Percentiles rank a stretch among this genome's conserved stretches.
Evolutionary conservation across 1,140 invertebrate genomes (phyloP).

Genomic region (Drosophila pseudoobscura): DNA sequence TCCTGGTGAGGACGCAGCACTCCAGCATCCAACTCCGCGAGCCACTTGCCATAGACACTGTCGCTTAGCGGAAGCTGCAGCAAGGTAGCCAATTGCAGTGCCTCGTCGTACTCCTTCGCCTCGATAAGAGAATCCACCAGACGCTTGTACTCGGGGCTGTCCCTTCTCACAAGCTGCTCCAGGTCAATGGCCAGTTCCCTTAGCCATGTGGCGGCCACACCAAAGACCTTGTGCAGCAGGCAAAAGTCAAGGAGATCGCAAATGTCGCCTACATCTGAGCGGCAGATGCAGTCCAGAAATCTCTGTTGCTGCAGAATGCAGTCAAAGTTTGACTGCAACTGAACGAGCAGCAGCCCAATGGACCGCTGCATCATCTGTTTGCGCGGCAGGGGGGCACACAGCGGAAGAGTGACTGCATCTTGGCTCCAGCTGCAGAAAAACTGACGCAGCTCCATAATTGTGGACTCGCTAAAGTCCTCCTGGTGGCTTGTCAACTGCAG

Average conservation of each 20-base stretch:
- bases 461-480: slow-evolving; percentile 63
- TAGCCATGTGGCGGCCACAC: slow-evolving; percentile 59
- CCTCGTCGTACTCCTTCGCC: slow-evolving; percentile 68
- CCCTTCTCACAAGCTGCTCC: slow-evolving; percentile 54
- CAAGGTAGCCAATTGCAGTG: slow-evolving; percentile 68
- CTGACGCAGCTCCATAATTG: slow-evolving; percentile 66
- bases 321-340: slow-evolving; percentile 70
- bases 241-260: slow-evolving; percentile 77
- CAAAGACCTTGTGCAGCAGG: slow-evolving; percentile 64
- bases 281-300: slow-evolving; percentile 72
- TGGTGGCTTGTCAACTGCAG: slow-evolving; percentile 60
- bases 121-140: slow-evolving; percentile 60
- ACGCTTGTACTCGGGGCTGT: slow-evolving; percentile 60
- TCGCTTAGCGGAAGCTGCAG: slow-evolving; percentile 71
- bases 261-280: slow-evolving; percentile 75
- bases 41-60: slow-evolving; percentile 78
- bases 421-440: slow-evolving; percentile 74
- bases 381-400: slow-evolving; percentile 43
- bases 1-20: slow-evolving; percentile 50
- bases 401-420: slow-evolving; percentile 60
- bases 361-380: slow-evolving; percentile 68
- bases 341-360: slow-evolving; percentile 57
- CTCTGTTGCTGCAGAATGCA: slow-evolving; percentile 66
- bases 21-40: slow-evolving; percentile 54
- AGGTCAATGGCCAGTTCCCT: slow-evolving; percentile 49